Evolutionary conservation across 2,113 vertebrate species (phyloP).

Genomic region (Actenoides lindsayi): DNA sequence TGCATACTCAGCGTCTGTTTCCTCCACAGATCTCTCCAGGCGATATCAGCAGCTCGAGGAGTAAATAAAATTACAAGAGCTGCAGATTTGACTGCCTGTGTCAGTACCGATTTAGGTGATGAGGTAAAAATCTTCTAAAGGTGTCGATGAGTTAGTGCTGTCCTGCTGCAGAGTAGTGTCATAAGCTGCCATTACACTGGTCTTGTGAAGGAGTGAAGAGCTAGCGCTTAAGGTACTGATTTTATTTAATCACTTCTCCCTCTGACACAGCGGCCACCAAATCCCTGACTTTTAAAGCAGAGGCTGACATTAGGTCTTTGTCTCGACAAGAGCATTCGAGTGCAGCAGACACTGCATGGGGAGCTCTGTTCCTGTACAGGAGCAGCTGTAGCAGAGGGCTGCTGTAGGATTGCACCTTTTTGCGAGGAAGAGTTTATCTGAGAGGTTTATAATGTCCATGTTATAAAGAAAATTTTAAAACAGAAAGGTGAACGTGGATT

Average conservation of each 20-base stretch:
- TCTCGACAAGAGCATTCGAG: not conserved
- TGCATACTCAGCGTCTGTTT: not conserved
- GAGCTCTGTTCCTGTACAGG: not conserved
- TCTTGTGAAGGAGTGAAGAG: not conserved
- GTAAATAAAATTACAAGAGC: not conserved
- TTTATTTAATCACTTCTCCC: not conserved
- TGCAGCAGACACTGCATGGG: not conserved
- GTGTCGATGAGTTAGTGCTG: not conserved
- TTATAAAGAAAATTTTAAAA: not conserved
- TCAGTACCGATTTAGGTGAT: not conserved
- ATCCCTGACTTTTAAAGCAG: not conserved
- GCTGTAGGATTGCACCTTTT: not conserved
- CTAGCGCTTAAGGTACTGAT: not conserved
- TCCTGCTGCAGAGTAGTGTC: not conserved
- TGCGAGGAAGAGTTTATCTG: not conserved
- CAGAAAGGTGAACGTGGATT: not conserved
- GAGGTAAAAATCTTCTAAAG: not conserved
- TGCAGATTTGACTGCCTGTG: not conserved
- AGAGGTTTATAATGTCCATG: not conserved
- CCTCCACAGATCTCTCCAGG: not conserved
- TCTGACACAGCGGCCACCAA: not conserved
- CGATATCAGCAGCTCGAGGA: not conserved
- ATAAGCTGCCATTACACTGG: not conserved
- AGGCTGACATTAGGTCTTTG: conserved; percentile 16
- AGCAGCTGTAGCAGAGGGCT: not conserved